phyloP scores from a whole-genome alignment of 1,140 invertebrate species.

The Oppia nitens region DNA sequence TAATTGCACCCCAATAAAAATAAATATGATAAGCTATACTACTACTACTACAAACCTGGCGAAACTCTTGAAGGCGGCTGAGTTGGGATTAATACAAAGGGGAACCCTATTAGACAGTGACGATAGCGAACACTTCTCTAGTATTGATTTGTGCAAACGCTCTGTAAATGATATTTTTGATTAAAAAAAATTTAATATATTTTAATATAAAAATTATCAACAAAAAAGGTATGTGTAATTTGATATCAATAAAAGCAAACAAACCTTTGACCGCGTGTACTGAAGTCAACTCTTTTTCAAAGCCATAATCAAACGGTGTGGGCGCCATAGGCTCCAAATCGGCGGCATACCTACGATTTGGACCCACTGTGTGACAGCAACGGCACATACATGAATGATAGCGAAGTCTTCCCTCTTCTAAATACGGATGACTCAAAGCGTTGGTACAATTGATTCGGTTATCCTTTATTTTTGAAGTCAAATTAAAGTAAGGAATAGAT shows the following conservation, averaged over 20 bases:
- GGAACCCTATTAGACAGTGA: slow-evolving; percentile 74
- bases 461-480: slow-evolving; percentile 39
- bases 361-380: slow-evolving; percentile 59
- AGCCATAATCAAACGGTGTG: slow-evolving; percentile 75
- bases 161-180: slow-evolving; percentile 55
- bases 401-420: slow-evolving; percentile 88
- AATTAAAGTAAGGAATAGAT: neutral
- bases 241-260: slow-evolving; percentile 10
- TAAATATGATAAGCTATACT: neutral
- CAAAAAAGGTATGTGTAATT: slow-evolving; percentile 12
- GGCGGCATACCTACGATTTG: slow-evolving; percentile 61
- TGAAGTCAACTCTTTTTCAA: slow-evolving; percentile 80
- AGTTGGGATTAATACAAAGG: slow-evolving; percentile 96
- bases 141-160: slow-evolving; percentile 95
- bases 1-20: too few relatives aligned
- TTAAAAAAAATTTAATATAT: slow-evolving; percentile 21
- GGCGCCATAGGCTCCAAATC: slow-evolving; percentile 83
- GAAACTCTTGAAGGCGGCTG: slow-evolving; percentile 97
- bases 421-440: slow-evolving; percentile 85
- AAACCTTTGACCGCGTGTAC: slow-evolving; percentile 87
- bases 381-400: slow-evolving; percentile 99
- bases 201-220: slow-evolving; percentile 11
- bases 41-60: slow-evolving; percentile 63
- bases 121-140: slow-evolving; percentile 72
- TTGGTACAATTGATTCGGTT: slow-evolving; percentile 85